Evolutionary conservation across 2,888 invertebrate genomes (phyloP), one percentile per base, ranked within the genome.

Genomic region (Cryptocheilus praepositus): DNA sequence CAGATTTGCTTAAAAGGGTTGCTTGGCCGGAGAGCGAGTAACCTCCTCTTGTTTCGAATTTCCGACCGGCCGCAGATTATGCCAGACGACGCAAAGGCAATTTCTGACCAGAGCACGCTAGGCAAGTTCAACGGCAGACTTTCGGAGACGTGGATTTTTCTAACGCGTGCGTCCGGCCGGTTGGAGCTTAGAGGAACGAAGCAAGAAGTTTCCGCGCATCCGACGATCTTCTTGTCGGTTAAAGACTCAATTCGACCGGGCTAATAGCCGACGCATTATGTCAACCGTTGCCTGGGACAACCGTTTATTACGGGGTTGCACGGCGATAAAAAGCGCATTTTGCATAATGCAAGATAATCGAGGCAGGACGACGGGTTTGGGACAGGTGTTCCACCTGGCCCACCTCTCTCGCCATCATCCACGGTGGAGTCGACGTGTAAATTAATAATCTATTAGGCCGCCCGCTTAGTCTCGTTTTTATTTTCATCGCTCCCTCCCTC

Each of bases 341-440:
- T 88, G 85, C 88, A 88, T 87, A 86, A 88, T 87, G 83, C 80
- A 83, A 85, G 82, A 85, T 85, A 86, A 87, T 86, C 83, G 78
- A 85, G 80, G 74, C 77, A 36, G 70, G 82, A 85, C 85, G 77
- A 85, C 85, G 77, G 79, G 85, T 83, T 86, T 85, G 81, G 81
- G 83, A 84, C 86, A 87, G 86, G 86, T 86, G 86, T 81, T 79
- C 73, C 66, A 68, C 61, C 69, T 64, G 45, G 44, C 54, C 76
- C 72, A 75, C 76, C 77, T 73, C 76, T 70, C 77, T 76, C 75
- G 72, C 76, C 67, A 5, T 25, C 25, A 5, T 25, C 73, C 64
- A 70, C 60, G 44, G 59, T 63, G 56, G 64, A 73, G 66, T 68
- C 78, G 80, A 86, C 81, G 83, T 84, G 86, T 82, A 85, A 86